Percentiles rank a stretch among this genome's conserved stretches.
Conservation (phyloP, 2,113 vertebrate species). For the Corapipo altera region DNA sequence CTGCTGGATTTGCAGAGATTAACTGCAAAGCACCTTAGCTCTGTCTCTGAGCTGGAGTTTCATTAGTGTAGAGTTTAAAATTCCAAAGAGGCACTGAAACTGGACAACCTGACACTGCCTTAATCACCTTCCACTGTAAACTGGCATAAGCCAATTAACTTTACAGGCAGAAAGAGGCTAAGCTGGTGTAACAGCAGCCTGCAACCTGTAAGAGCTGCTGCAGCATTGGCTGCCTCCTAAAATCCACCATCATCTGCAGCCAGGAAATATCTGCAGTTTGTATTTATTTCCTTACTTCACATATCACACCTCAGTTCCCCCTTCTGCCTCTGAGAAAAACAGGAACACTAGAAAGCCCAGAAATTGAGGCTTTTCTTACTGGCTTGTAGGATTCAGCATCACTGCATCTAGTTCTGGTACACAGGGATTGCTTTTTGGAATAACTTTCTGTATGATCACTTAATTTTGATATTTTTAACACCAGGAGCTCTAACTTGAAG, state of each 20-base stretch:
- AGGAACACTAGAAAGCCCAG: background rate
- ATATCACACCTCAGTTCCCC: background rate
- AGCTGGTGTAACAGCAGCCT: background rate
- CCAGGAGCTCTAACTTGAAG: background rate
- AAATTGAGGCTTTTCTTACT: background rate
- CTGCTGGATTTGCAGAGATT: slow-evolving; percentile 48
- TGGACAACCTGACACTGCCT: background rate
- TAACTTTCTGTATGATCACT: background rate
- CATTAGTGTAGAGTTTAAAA: background rate
- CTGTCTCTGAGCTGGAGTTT: background rate
- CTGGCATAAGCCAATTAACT: background rate
- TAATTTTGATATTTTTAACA: background rate
- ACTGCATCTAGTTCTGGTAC: background rate
- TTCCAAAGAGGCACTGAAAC: background rate
- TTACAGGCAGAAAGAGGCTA: background rate
- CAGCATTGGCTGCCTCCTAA: background rate
- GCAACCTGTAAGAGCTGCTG: background rate
- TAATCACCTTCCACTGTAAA: background rate
- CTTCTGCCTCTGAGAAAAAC: background rate
- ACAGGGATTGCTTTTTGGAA: background rate
- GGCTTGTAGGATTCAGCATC: background rate
- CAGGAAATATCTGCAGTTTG: background rate
- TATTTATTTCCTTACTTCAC: background rate
- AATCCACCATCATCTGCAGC: background rate
- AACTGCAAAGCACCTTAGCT: slow-evolving; percentile 33